Conservation (phyloP, 2,888 invertebrate species). For the Andrena chrysosceles region DNA sequence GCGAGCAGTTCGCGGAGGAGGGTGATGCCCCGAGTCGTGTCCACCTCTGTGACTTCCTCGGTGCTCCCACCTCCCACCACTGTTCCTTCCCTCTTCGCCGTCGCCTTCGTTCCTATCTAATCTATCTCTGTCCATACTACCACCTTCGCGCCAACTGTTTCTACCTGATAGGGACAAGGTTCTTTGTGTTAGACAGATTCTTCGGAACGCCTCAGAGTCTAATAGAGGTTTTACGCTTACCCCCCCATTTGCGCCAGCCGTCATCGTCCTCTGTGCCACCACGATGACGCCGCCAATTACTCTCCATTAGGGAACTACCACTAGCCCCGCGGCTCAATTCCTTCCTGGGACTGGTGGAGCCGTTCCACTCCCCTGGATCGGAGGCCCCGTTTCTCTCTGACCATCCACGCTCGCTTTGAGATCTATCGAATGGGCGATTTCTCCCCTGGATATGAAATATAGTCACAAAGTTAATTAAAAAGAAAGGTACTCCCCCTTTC, state of each 20-base stretch:
- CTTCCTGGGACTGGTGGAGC: conserved; percentile 86
- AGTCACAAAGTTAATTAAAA: background rate
- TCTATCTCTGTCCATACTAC: conserved; percentile 80
- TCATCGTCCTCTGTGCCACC: conserved; percentile 86
- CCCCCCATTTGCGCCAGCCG: conserved; percentile 88
- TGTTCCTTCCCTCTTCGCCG: conserved; percentile 75
- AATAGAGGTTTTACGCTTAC: conserved; percentile 77
- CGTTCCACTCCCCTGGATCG: conserved; percentile 86
- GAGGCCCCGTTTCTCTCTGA: conserved; percentile 86
- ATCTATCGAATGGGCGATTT: conserved; percentile 82
- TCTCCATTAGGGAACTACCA: conserved; percentile 83
- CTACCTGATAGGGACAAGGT: conserved; percentile 73
- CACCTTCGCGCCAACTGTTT: conserved; percentile 85
- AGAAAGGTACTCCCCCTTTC: background rate
- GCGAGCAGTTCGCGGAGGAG: conserved; percentile 80
- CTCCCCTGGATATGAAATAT: conserved; percentile 73
- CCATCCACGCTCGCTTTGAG: conserved; percentile 86
- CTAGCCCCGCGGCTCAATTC: conserved; percentile 85
- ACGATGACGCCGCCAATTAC: conserved; percentile 86
- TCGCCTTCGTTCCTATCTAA: conserved; percentile 79
- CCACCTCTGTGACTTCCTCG: conserved; percentile 81
- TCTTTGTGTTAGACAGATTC: background rate
- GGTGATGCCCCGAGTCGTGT: conserved; percentile 81
- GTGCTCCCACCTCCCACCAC: conserved; percentile 81
- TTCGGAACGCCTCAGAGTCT: background rate